Conservation (phyloP, 2,888 invertebrate species). For the Craniophora ligustri region DNA sequence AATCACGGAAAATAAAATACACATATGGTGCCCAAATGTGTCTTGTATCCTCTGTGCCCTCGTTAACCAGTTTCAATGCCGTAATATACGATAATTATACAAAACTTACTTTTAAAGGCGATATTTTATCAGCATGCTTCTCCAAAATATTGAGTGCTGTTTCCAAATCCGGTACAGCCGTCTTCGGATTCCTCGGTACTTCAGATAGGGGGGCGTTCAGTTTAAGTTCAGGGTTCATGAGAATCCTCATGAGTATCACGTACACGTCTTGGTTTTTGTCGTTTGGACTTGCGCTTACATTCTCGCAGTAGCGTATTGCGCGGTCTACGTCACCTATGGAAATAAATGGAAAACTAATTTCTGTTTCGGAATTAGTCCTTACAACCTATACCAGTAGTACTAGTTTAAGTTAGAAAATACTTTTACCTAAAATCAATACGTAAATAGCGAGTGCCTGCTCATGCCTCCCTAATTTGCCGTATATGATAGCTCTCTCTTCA, state of each 20-base stretch:
- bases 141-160: conserved; percentile 94
- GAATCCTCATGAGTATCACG: conserved; percentile 88
- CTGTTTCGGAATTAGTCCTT: too few species aligned
- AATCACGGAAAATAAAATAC: too few species aligned
- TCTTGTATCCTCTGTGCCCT: too few species aligned
- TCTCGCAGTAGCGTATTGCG: conserved; percentile 95
- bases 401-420: background rate
- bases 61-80: too few species aligned
- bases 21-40: too few species aligned
- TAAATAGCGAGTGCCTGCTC: conserved; percentile 98
- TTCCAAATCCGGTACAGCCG: conserved; percentile 92
- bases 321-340: conserved; percentile 91
- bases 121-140: conserved; percentile 94
- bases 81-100: too few species aligned
- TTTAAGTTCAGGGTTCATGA: conserved; percentile 77
- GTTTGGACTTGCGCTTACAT: conserved; percentile 86
- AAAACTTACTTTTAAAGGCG: conserved; percentile 91
- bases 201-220: conserved; percentile 80
- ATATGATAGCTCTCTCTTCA: conserved; percentile 97
- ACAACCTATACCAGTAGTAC: too few species aligned
- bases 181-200: conserved; percentile 87
- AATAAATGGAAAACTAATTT: too few species aligned
- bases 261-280: conserved; percentile 87
- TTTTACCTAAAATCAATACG: conserved; percentile 92
- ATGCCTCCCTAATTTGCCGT: conserved; percentile 96